Base-by-base conservation (phyloP, 1,140 invertebrate genomes). In the Steinernema khuongi region DNA sequence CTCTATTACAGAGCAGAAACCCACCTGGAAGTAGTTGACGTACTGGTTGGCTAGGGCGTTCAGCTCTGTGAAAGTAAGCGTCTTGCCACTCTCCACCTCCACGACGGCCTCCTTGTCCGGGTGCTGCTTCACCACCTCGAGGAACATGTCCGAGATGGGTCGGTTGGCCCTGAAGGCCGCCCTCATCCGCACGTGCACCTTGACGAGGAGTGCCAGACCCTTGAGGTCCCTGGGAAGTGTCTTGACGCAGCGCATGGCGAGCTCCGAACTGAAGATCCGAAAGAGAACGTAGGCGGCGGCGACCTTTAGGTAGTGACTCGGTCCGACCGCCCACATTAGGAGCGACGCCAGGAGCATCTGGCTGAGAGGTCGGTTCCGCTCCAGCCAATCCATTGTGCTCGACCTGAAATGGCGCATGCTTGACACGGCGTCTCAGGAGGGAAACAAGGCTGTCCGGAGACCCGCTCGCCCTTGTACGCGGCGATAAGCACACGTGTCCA, bases 41-140 rank as follows among this genome's bases (percentile, higher is more conserved):
- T 77, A 85, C 33, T 78, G 72, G 71, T 84, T 84, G 26, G 70
- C 68, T 17, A 83, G 72, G 22, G 66, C 69, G 72, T 84, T 84
- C 26, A 84, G 72, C 43, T 84, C 83, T n/a, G 19, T 18, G 70
- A 85, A 84, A n/a, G 79, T 84, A 30, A 76, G 70, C 22, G 71
- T 26, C 28, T 74, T 33, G 14, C 75, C 77, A 22, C 73, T 72
- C 18, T 80, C 77, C 22, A 74, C 70, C 19, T 73, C 32, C 31
- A 74, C 33, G 68, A 31, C 33, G 28, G 73, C 73, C 17, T 74
- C 26, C 73, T 71, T 71, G 14, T 36, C 1, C 32, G 70, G 70
- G 22, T 71, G n/a, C 11, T 71, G 18, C 33, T 22, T 67, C 19
- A 60, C 50, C 7, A 60, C 19, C 11, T 60, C 50, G 50, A 60